phyloP scores from a whole-genome alignment of 35 echinoderm and acorn worm species.

The Nesometra sesokonis region DNA sequence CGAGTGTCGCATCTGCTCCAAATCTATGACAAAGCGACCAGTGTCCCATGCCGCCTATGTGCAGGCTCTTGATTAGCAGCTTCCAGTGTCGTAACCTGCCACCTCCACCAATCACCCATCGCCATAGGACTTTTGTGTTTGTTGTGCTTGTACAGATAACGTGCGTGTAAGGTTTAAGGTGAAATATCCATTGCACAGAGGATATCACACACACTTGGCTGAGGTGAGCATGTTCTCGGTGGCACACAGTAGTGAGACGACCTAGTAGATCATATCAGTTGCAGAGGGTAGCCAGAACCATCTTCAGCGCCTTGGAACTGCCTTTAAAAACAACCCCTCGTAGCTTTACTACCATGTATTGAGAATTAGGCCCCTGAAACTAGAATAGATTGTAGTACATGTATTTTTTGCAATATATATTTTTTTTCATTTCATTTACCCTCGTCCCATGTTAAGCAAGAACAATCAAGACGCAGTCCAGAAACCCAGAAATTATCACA shows the following conservation, averaged over 20 bases:
- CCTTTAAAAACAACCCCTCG: no score
- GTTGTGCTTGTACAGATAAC: background rate
- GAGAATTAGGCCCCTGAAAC: no score
- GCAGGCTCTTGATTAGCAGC: background rate
- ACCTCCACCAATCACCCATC: background rate
- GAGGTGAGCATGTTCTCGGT: background rate
- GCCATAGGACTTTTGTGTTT: background rate
- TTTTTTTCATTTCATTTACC: no score
- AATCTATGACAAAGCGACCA: background rate
- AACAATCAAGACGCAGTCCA: no score
- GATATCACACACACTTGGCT: background rate
- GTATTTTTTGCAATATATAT: background rate
- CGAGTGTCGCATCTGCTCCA: slow-evolving; percentile 7
- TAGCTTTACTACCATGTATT: background rate
- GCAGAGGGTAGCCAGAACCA: slow-evolving; percentile 1
- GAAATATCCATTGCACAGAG: background rate
- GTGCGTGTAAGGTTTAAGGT: background rate
- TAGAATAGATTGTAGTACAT: background rate
- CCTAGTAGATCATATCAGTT: background rate
- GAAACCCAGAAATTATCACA: no score
- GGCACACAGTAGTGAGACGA: background rate
- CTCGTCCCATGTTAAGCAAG: no score
- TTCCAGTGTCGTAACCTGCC: background rate
- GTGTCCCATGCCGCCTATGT: slow-evolving; percentile 3
- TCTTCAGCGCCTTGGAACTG: background rate